These are phyloP conservation scores for Eupithecia vulgata DNA, from an alignment of 2,888 invertebrate genomes.

Conservation along the genomic window DNA sequence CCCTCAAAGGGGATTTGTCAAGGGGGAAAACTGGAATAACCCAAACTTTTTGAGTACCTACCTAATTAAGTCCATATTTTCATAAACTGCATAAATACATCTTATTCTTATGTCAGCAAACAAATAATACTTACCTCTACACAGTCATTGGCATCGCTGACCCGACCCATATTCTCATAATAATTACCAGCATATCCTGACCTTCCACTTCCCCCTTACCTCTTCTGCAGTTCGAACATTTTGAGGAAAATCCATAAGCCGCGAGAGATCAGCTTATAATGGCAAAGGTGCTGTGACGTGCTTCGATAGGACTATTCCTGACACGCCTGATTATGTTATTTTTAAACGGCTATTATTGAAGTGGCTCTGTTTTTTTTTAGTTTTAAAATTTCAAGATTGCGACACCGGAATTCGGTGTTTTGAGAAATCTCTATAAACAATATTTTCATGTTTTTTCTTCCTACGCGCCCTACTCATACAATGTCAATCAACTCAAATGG, in stretches of 20 bases:
- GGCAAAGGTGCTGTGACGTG: slow-evolving; percentile 44
- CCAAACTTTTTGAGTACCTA: background rate
- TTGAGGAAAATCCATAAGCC: slow-evolving; percentile 10
- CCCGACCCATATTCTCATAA: slow-evolving; percentile 54
- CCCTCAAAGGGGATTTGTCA: too few relatives aligned
- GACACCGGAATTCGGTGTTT: slow-evolving; percentile 7
- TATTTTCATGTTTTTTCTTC: background rate
- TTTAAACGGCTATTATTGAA: slow-evolving; percentile 41
- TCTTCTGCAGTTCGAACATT: slow-evolving; percentile 5
- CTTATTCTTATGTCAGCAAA: slow-evolving; percentile 37
- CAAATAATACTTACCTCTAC: slow-evolving; percentile 49
- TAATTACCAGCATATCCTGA: slow-evolving; percentile 42
- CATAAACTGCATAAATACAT: background rate
- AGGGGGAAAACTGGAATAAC: too few relatives aligned
- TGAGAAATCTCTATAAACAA: background rate
- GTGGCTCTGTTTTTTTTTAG: background rate
- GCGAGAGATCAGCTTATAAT: slow-evolving; percentile 39
- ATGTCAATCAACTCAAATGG: background rate
- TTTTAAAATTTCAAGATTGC: slow-evolving; percentile 10
- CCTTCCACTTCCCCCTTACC: slow-evolving; percentile 31
- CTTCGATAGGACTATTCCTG: slow-evolving; percentile 48
- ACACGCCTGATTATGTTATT: slow-evolving; percentile 38
- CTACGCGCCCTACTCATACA: background rate
- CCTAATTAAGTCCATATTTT: background rate
- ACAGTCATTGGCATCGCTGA: slow-evolving; percentile 50